phyloP scores from a whole-genome alignment of 2,113 vertebrate genomes.

The Grammomys surdaster region DNA sequence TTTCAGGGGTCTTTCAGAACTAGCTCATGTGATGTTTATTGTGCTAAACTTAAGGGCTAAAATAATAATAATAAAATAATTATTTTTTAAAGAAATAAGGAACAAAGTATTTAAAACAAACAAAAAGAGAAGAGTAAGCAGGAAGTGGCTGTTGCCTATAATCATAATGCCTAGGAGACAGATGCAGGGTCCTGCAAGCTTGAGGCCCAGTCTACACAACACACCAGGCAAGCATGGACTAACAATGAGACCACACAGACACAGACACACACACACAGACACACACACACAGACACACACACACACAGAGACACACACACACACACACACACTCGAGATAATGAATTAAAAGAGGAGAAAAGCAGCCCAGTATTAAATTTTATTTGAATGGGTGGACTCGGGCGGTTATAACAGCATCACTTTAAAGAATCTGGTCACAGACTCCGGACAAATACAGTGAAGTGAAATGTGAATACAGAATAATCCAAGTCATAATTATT shows the following conservation, averaged over 20 bases:
- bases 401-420: not conserved
- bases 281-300: not conserved
- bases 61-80: not conserved
- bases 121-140: not conserved
- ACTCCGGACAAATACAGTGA: constrained; percentile 54
- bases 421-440: not conserved
- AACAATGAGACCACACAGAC: not conserved
- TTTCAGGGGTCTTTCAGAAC: too few species aligned
- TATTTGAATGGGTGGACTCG: not conserved
- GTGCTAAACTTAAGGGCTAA: not conserved
- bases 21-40: not conserved
- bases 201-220: not conserved
- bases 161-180: not conserved
- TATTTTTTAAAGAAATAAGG: not conserved
- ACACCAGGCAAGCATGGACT: not conserved
- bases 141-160: too few species aligned
- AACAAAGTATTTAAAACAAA: not conserved
- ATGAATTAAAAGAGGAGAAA: not conserved
- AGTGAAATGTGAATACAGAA: constrained; percentile 1
- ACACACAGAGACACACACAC: not conserved
- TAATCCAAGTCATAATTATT: constrained; percentile 36
- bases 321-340: not conserved
- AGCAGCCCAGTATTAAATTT: not conserved
- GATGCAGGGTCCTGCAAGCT: not conserved
- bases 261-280: not conserved